Evolutionary conservation across 2,797 vertebrate species (phyloP), one percentile per base, ranked within the genome.

Genomic region (Synanceia verrucosa): DNA sequence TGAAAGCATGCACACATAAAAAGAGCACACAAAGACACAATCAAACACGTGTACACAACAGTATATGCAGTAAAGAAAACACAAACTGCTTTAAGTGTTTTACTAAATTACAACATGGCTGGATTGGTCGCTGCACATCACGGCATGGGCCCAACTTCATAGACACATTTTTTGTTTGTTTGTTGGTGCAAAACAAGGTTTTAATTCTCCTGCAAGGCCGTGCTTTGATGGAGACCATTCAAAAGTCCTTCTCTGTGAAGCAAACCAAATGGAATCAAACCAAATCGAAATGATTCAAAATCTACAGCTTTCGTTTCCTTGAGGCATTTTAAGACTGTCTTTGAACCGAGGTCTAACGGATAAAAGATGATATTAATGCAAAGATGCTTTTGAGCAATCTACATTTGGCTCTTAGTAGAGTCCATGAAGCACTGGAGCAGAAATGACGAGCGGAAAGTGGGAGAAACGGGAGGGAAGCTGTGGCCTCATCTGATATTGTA

Each of bases 311-410:
- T 60, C 5, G 21, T 60, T 70, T 78, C 76, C 73, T 70, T 4
- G 3, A 57, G 75, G 75, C 69, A 47, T 85, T 52, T 16, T 19
- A 51, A 28, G 60, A 47, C 3, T 1, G 43, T 63, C 44, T 76
- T 60, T 76, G 65, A 76, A 78, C 44, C 26, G 28, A 53, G 64
- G 37, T 61, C 41, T 82, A 84, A 86, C 65, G 73, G 76, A 70
- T 65, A 43, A 84, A 83, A 89, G 75, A 79, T 78, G 47, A 80
- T 73, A 71, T 79, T 57, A 81, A 78, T 61, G 77, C 65, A 77
- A 70, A 82, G 65, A 79, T 61, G 64, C 50, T 66, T 72, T 64
- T 26, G 26, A 69, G 60, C 60, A 76, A 79, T 82, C 63, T 79
- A 39, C 18, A 21, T 70, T 58, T 77, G 67, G 61, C 81, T 76